A percentile compares a stretch with the other conserved stretches of the same genome.
phyloP scores from a whole-genome alignment of 2,888 invertebrate species.

The Heliconius aoede region DNA sequence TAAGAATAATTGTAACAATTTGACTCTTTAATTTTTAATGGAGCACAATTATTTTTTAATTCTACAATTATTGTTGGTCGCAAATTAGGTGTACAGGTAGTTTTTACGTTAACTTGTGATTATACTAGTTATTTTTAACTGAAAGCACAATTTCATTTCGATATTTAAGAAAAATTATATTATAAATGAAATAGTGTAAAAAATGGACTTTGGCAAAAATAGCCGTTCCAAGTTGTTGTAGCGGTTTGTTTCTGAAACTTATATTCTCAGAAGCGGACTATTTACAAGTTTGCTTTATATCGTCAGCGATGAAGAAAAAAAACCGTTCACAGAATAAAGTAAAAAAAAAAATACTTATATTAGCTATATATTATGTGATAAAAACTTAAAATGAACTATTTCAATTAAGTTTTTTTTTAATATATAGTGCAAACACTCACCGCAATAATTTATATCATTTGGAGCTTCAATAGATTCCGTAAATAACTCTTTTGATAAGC shows the following conservation, averaged over 20 bases:
- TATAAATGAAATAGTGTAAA: not conserved
- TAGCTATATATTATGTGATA: constrained; percentile 3
- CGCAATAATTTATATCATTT: constrained; percentile 12
- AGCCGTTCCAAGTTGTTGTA: not conserved
- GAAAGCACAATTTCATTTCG: not conserved
- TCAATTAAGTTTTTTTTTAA: constrained; percentile 13
- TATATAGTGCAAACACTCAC: constrained; percentile 7
- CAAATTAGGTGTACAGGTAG: not conserved
- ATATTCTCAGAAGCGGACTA: constrained; percentile 6
- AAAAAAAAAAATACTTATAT: not conserved
- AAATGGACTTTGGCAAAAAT: not conserved
- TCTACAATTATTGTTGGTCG: too few species aligned
- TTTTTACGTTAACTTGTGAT: not conserved
- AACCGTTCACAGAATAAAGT: not conserved
- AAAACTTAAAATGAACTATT: constrained; percentile 2
- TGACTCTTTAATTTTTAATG: constrained; percentile 12
- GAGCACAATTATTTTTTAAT: not conserved
- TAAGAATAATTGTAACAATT: constrained; percentile 15
- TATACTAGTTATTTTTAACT: not conserved
- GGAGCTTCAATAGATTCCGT: constrained; percentile 5
- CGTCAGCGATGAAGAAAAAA: not conserved
- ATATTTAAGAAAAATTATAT: not conserved
- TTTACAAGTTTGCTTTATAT: constrained; percentile 17
- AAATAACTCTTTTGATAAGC: constrained; percentile 14
- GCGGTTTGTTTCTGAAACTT: constrained; percentile 9